These are phyloP conservation scores for Aurelia coerulea DNA, from an alignment of 30 jellyfish, hydroid and myxozoan genomes.

Conservation along the genomic window DNA sequence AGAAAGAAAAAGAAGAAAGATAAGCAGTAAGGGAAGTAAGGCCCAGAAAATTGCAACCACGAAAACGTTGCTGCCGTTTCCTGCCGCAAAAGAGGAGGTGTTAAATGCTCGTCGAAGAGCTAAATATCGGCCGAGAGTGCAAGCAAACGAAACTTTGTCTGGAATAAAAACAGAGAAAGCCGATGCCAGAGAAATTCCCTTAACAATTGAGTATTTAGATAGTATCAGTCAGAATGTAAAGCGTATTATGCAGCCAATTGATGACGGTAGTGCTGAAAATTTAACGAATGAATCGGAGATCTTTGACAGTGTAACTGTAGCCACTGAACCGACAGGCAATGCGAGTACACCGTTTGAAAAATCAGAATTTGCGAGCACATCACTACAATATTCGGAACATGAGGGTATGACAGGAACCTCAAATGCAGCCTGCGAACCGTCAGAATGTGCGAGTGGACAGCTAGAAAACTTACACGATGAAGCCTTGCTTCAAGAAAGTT, in stretches of 20 bases:
- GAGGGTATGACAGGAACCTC: too few relatives aligned
- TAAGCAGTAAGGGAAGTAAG: background rate
- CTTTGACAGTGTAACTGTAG: too few relatives aligned
- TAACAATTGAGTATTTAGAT: conserved; percentile 8
- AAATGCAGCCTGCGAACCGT: too few relatives aligned
- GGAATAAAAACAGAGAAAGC: background rate
- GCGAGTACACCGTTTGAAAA: background rate
- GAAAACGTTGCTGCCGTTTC: conserved; percentile 9
- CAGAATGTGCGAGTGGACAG: too few relatives aligned
- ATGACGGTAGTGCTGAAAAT: background rate
- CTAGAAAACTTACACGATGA: too few relatives aligned
- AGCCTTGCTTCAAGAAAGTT: too few relatives aligned
- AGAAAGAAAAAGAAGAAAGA: background rate
- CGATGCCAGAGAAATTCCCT: background rate
- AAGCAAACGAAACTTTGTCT: background rate
- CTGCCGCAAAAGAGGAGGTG: conserved; percentile 33
- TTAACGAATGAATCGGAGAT: too few relatives aligned
- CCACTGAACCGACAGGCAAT: background rate
- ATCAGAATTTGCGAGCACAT: too few relatives aligned
- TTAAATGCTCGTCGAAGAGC: conserved; percentile 44
- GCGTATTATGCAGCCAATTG: conserved; percentile 15
- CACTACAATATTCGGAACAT: too few relatives aligned
- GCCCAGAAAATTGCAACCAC: too few relatives aligned
- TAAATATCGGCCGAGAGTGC: background rate
- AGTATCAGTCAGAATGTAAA: conserved; percentile 14